Conservation (phyloP, 2,113 vertebrate genomes). For the Sorex araneus region DNA sequence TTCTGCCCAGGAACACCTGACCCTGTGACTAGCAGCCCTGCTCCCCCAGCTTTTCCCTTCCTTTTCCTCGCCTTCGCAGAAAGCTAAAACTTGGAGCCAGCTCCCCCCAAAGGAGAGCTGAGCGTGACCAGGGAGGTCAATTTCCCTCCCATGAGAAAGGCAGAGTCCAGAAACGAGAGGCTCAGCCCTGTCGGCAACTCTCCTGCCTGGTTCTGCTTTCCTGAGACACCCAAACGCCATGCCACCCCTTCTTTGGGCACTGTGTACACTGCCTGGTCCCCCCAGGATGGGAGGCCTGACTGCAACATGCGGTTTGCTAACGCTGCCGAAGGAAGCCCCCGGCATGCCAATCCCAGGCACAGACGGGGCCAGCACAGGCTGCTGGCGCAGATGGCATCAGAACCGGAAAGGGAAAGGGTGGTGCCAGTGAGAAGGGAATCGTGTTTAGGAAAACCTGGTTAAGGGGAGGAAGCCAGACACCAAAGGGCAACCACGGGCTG, state of each 20-base stretch:
- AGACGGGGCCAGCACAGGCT: no score
- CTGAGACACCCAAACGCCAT: not conserved
- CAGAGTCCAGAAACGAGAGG: conserved; percentile 36
- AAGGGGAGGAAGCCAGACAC: not conserved
- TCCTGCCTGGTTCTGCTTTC: not conserved
- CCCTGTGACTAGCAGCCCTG: no score
- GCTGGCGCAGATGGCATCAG: not conserved
- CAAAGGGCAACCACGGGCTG: no score
- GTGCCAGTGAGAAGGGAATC: not conserved
- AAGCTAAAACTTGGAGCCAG: conserved; percentile 18
- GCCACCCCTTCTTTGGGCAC: not conserved
- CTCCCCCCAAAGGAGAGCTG: conserved; percentile 48
- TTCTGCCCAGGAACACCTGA: no score
- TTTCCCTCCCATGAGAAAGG: not conserved
- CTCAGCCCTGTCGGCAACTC: not conserved
- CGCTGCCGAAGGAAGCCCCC: not conserved
- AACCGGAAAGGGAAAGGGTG: not conserved
- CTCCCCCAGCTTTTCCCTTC: no score
- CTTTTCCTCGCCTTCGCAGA: no score
- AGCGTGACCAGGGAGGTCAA: not conserved
- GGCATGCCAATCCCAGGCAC: no score
- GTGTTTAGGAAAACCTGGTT: not conserved
- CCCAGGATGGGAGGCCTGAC: no score
- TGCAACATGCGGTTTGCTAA: no score
- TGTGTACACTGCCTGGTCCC: not conserved